A percentile compares a stretch with the other conserved stretches of the same genome.
These are phyloP conservation scores for Endotricha flammealis DNA, from an alignment of 2,888 invertebrate genomes.

Conservation along the genomic window DNA sequence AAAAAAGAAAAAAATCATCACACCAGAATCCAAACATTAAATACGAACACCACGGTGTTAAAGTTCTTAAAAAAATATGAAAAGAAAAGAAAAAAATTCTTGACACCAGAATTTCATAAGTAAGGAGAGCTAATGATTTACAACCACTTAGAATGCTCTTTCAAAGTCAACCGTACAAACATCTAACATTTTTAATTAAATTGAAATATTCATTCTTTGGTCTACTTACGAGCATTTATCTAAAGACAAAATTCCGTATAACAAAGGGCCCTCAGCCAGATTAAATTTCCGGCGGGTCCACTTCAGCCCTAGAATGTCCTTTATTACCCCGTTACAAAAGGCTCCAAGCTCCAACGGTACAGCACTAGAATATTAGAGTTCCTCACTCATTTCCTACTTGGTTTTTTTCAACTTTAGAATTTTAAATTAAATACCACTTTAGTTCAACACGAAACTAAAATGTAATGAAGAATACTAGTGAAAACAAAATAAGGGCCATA, in stretches of 20 bases:
- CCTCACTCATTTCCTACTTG: conserved; percentile 47
- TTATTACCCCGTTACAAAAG: conserved; percentile 71
- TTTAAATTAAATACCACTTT: too few relatives aligned
- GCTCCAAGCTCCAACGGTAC: conserved; percentile 27
- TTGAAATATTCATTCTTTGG: conserved; percentile 57
- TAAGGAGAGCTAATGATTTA: conserved; percentile 16
- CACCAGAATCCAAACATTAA: too few relatives aligned
- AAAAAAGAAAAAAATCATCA: too few relatives aligned
- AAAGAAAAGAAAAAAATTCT: too few relatives aligned
- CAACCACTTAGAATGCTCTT: conserved; percentile 19
- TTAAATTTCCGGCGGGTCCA: conserved; percentile 75
- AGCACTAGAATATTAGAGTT: conserved; percentile 65
- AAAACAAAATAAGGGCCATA: too few relatives aligned
- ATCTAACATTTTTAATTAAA: conserved; percentile 63
- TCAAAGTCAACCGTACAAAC: conserved; percentile 39
- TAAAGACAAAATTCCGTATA: conserved; percentile 61
- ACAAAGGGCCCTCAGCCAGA: conserved; percentile 66
- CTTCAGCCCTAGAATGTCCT: conserved; percentile 65
- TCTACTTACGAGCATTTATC: conserved; percentile 62
- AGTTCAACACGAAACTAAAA: too few relatives aligned
- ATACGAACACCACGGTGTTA: too few relatives aligned
- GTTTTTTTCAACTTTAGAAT: too few relatives aligned
- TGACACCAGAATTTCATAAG: conserved; percentile 7
- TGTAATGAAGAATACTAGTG: too few relatives aligned
- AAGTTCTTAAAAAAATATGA: too few relatives aligned